phyloP scores from a whole-genome alignment of 2,888 invertebrate species.

The Ganaspis brasiliensis region DNA sequence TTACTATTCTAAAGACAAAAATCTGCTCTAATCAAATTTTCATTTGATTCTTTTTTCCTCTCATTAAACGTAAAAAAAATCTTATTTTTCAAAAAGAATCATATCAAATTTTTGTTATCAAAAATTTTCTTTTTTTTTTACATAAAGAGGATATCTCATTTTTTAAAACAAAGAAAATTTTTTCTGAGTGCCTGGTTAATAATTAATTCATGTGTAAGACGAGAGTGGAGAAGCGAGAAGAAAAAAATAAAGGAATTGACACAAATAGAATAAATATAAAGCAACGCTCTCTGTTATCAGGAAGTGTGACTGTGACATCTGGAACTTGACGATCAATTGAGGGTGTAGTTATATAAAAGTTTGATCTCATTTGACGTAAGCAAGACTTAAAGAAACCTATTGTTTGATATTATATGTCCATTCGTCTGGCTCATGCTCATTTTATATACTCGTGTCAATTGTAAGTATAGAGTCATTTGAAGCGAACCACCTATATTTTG shows the following conservation, averaged over 20 bases:
- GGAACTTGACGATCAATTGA: background rate
- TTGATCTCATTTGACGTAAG: conserved; percentile 11
- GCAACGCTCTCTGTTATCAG: background rate
- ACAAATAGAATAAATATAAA: background rate
- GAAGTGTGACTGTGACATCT: background rate
- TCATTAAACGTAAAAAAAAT: too few relatives aligned
- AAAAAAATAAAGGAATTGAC: background rate
- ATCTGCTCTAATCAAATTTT: too few relatives aligned
- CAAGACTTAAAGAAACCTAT: conserved; percentile 9
- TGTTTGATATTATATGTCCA: conserved; percentile 1
- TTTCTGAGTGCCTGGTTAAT: too few relatives aligned
- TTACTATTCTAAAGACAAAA: too few relatives aligned
- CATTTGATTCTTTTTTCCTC: too few relatives aligned
- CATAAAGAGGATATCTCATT: too few relatives aligned
- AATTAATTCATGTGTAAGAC: too few relatives aligned
- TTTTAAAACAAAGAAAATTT: too few relatives aligned
- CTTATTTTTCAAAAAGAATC: too few relatives aligned
- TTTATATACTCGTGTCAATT: conserved; percentile 28
- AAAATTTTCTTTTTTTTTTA: too few relatives aligned
- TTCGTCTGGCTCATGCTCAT: background rate
- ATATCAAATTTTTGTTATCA: too few relatives aligned
- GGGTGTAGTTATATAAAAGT: background rate
- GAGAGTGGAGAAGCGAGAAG: background rate
- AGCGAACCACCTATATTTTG: background rate
- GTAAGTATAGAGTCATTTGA: background rate